Base-by-base conservation (phyloP, 2,797 vertebrate genomes). In the Ciconia nigra region DNA sequence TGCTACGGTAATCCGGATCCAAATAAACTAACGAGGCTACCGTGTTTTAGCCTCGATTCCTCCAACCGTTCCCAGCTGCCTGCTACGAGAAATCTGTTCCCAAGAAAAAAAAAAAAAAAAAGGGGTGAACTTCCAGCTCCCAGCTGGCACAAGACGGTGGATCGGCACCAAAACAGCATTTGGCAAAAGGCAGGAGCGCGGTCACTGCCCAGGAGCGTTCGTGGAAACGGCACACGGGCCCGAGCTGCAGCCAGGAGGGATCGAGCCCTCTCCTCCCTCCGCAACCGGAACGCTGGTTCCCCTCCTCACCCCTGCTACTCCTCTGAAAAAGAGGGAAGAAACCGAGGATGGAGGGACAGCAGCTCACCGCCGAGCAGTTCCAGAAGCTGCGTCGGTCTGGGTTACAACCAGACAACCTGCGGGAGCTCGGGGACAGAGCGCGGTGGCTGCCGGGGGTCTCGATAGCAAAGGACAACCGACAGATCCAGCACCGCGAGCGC, bases 1-100 rank as follows among this genome's bases (percentile, higher is more conserved):
- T 21, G 37, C 31, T 17, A 55, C 8, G 5, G 17, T 28, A 63
- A 83, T 31, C 49, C 19, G 2, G 17, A 81, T 52, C n/a, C 55
- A 63, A n/a, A 42, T 19, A 70, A 87, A 80, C 47, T 15, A 58
- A 55, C 4, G 91, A 94, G 80, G 93, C 94, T 94, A 93, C 83
- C 85, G 54, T 20, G 74, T 83, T 94, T 94, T 94, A 87, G 95
- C 88, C 88, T 92, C 69, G 54, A 25, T 81, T 90, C 47, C 35
- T 47, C 52, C 29, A 13, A 31, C 26, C 28, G 15, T 52, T 17
- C 52, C 57, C 61, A 21, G 47, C n/a, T 16, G 35, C 67, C 67
- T 7, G 49, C 51, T 11, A 74, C 31, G 17, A 83, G 69, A 37
- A 69, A 69, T 47, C 29, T 2, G 7, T 47, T 10, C 33, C 10